phyloP scores from a whole-genome alignment of 2,888 invertebrate species.

The Cremastobaeus sp. region DNA sequence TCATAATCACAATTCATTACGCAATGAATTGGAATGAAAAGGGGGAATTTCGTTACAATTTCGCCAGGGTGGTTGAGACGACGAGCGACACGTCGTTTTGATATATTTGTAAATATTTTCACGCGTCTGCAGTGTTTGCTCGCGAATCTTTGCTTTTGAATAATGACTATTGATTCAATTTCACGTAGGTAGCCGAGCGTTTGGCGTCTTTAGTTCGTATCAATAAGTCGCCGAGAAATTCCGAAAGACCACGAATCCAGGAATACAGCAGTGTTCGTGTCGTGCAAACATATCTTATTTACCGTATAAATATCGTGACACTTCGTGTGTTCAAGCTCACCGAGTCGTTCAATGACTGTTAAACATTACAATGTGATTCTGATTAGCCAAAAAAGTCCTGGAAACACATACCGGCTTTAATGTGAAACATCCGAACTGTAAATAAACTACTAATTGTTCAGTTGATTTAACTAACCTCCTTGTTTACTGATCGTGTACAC shows the following conservation, averaged over 20 bases:
- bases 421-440: too few relatives aligned
- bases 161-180: slow-evolving; percentile 60
- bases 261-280: slow-evolving; percentile 56
- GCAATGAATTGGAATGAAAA: too few relatives aligned
- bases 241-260: slow-evolving; percentile 46
- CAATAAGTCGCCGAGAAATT: slow-evolving; percentile 49
- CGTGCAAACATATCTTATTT: slow-evolving; percentile 57
- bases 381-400: slow-evolving; percentile 25
- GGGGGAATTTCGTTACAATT: too few relatives aligned
- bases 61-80: too few relatives aligned
- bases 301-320: slow-evolving; percentile 56
- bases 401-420: too few relatives aligned
- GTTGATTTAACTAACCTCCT: too few relatives aligned
- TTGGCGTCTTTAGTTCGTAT: slow-evolving; percentile 43
- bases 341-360: slow-evolving; percentile 58
- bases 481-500: too few relatives aligned
- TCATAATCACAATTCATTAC: too few relatives aligned
- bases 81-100: slow-evolving; percentile 26
- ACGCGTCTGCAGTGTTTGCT: slow-evolving; percentile 34
- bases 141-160: slow-evolving; percentile 42
- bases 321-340: slow-evolving; percentile 56
- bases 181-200: slow-evolving; percentile 45
- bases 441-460: too few relatives aligned
- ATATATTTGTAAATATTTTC: slow-evolving; percentile 50
- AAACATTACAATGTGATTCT: slow-evolving; percentile 35